Conservation (phyloP, 2,797 vertebrate species). For the Phrynocephalus forsythii region DNA sequence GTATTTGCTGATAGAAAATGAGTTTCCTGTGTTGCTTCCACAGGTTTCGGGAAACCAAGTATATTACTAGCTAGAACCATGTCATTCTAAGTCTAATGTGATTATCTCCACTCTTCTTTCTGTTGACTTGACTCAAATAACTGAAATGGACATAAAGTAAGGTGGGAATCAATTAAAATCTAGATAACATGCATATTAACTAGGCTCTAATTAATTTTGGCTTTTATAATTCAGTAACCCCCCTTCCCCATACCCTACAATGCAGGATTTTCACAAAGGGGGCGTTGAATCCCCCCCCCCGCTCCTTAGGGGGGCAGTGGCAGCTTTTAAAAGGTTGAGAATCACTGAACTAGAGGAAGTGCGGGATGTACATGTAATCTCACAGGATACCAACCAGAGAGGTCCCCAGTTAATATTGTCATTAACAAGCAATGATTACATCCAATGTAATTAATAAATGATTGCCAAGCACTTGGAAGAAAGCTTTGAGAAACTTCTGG, state of each 20-base stretch:
- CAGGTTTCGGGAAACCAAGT: slow-evolving; percentile 49
- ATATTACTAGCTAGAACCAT: slow-evolving; percentile 26
- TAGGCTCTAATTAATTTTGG: no score
- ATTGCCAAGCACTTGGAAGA: slow-evolving; percentile 27
- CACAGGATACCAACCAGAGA: background rate
- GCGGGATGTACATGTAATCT: background rate
- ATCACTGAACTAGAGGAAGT: no score
- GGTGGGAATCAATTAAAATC: accelerated
- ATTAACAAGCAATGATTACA: slow-evolving; percentile 14
- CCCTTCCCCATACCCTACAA: no score
- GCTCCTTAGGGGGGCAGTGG: no score
- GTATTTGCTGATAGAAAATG: slow-evolving; percentile 9
- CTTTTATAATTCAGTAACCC: no score
- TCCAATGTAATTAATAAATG: slow-evolving; percentile 48
- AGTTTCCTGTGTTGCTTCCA: slow-evolving; percentile 34
- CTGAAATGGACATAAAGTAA: background rate
- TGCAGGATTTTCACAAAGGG: no score
- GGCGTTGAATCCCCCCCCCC: no score
- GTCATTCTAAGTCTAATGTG: slow-evolving; percentile 32
- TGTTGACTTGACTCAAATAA: background rate
- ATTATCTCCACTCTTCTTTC: background rate
- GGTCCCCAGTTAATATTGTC: background rate
- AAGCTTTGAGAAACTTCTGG: slow-evolving; percentile 29
- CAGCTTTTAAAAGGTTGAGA: no score
- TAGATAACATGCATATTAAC: slow-evolving; percentile 21